phyloP scores from a whole-genome alignment of 2,113 vertebrate species.

The Noctilio leporinus region DNA sequence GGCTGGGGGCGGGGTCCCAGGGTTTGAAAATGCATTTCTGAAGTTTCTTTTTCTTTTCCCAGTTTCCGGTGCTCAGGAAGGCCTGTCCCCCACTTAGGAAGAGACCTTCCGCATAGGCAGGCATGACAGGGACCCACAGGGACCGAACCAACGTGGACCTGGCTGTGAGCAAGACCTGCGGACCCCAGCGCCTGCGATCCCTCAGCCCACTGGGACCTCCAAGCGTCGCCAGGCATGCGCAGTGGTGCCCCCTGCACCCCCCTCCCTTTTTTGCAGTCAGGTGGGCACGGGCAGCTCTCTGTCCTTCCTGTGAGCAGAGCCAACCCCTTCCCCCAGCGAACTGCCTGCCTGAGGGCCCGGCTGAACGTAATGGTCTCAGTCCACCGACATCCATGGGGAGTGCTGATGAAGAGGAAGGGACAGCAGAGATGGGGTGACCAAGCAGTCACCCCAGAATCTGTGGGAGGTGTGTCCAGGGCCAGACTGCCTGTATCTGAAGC shows the following conservation, averaged over 20 bases:
- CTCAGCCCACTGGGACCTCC: neutral
- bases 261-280: neutral
- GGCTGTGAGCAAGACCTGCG: neutral
- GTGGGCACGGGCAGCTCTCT: neutral
- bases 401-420: neutral
- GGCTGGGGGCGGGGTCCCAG: neutral
- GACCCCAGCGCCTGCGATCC: neutral
- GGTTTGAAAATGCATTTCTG: neutral
- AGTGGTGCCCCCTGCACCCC: fast-evolving
- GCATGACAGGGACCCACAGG: neutral
- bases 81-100: neutral
- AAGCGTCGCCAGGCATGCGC: neutral
- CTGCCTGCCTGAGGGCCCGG: neutral
- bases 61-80: neutral
- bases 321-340: too few species aligned
- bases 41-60: conserved; percentile 13
- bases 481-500: neutral
- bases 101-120: neutral
- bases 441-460: too few species aligned
- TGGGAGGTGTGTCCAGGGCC: neutral
- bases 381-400: fast-evolving
- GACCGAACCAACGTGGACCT: too few species aligned
- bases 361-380: neutral
- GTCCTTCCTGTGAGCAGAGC: neutral
- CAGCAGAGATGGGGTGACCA: neutral